phyloP scores from a whole-genome alignment of 1,140 invertebrate species.

The Metopolophium dirhodum region DNA sequence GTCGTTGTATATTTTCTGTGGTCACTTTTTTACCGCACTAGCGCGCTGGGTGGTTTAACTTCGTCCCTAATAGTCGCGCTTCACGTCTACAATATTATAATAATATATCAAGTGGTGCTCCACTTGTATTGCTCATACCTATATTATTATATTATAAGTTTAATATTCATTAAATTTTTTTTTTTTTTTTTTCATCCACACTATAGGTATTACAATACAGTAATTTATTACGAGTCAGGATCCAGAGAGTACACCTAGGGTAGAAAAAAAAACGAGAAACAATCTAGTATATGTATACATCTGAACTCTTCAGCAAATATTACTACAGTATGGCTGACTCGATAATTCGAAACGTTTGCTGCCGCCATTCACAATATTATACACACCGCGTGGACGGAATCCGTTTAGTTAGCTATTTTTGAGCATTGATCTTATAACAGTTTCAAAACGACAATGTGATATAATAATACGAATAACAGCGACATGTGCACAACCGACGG shows the following conservation, averaged over 20 bases:
- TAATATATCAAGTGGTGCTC: neutral
- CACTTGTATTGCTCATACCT: neutral
- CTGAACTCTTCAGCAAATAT: neutral
- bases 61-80: neutral
- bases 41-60: neutral
- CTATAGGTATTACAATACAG: neutral
- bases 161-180: neutral
- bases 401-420: slow-evolving; percentile 50
- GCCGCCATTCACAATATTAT: neutral
- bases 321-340: neutral
- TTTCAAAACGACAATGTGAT: slow-evolving; percentile 43
- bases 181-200: neutral
- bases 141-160: neutral
- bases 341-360: slow-evolving; percentile 25
- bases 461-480: slow-evolving; percentile 38
- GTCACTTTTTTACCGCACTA: neutral
- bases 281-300: too few species aligned
- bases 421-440: slow-evolving; percentile 47
- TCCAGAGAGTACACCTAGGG: neutral
- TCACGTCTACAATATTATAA: neutral
- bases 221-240: neutral
- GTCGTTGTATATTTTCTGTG: neutral
- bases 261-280: neutral
- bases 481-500: slow-evolving; percentile 47
- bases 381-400: neutral